Evolutionary conservation across 2,888 invertebrate species (phyloP).

Genomic region (Chirona hameri): DNA sequence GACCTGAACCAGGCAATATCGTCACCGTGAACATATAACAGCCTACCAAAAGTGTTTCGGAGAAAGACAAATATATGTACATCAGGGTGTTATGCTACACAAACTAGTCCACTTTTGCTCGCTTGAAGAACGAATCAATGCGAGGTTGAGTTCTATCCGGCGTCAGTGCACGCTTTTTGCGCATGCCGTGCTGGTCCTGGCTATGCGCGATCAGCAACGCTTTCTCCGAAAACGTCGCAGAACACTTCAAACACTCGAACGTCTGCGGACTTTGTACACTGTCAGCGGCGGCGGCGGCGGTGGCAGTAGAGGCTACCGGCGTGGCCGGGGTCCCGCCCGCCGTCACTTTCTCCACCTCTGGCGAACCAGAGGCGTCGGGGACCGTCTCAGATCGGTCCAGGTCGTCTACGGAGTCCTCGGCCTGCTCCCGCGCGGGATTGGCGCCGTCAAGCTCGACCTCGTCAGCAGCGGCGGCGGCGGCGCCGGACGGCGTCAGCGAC

Average conservation of each 20-base stretch:
- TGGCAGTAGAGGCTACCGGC: not conserved
- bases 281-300: not conserved
- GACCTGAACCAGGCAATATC: too few relatives aligned
- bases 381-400: not conserved
- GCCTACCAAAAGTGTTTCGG: too few relatives aligned
- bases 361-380: not conserved
- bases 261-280: not conserved
- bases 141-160: not conserved
- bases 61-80: too few relatives aligned
- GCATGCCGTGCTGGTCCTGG: not conserved
- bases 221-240: not conserved
- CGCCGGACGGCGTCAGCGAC: too few relatives aligned
- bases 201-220: not conserved
- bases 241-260: not conserved
- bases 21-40: too few relatives aligned
- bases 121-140: constrained; percentile 10
- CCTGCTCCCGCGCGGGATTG: not conserved
- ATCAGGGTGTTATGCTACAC: too few relatives aligned
- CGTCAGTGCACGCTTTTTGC: not conserved
- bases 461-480: not conserved
- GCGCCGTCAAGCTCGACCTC: not conserved
- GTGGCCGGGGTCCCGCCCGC: not conserved
- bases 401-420: not conserved
- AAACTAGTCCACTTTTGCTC: not conserved
- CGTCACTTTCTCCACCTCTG: not conserved